Evolutionary conservation across 2,888 invertebrate genomes (phyloP).

Genomic region (Apantesis nais): DNA sequence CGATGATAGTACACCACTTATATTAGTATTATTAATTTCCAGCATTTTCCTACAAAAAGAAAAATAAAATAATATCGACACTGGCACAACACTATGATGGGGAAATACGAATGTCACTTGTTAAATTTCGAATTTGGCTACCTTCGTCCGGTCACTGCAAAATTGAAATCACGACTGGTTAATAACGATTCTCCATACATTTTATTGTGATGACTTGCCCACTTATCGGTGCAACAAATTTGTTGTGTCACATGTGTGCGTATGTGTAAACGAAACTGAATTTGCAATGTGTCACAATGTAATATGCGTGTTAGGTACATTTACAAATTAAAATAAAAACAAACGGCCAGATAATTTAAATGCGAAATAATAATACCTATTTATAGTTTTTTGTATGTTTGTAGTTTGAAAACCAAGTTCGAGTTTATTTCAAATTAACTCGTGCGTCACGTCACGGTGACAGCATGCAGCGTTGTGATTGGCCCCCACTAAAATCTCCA

Average conservation of each 20-base stretch:
- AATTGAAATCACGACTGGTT: constrained; percentile 84
- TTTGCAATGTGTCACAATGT: constrained; percentile 58
- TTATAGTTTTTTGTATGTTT: not conserved
- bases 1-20: constrained; percentile 83
- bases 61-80: constrained; percentile 75
- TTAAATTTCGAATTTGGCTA: constrained; percentile 78
- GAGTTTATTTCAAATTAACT: too few species aligned
- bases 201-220: constrained; percentile 65
- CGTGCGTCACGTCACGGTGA: too few species aligned
- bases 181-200: constrained; percentile 72
- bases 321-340: not conserved
- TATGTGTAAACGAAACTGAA: constrained; percentile 48
- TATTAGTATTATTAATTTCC: constrained; percentile 85
- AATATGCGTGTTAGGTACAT: constrained; percentile 5
- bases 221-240: constrained; percentile 71
- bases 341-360: not conserved
- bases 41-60: constrained; percentile 85
- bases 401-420: too few species aligned
- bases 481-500: too few species aligned
- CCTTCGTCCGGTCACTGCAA: constrained; percentile 84
- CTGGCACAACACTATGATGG: constrained; percentile 74
- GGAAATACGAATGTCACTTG: constrained; percentile 62
- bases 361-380: not conserved
- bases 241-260: constrained; percentile 62
- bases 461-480: not conserved